Base-by-base conservation (phyloP, 1,140 invertebrate species). In the Drosophila paulistorum region DNA sequence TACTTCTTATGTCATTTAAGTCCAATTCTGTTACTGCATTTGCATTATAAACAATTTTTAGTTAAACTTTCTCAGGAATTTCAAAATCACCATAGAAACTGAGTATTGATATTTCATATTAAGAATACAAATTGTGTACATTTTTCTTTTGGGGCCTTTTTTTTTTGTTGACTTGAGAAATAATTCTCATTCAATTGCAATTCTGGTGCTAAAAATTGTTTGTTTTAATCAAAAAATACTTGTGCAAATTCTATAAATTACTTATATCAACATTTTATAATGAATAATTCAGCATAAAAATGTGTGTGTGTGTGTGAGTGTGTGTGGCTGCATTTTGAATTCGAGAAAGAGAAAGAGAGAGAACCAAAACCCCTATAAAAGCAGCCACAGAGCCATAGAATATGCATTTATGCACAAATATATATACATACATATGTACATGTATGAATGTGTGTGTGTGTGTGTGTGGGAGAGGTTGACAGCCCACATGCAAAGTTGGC, bases 191-290 rank as follows among this genome's bases (percentile, higher is more conserved):
- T 71, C 10, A 11, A 58, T 58, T 66, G 41, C 55, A 10, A 10
- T 59, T 59, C 57, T 37, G 17, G 57, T 59, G 57, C n/a, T 37
- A 37, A 59, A 59, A 11, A 59, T 59, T 35, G 33, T 37, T 67
- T 48, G 14, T 62, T 48, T 51, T 65, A 65, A 26, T 30, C 54
- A 6, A 74, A 62, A 78, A 75, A 76, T 69, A 59, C 70, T 65
- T 58, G 51, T 60, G 58, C 59, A 71, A 82, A 87, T 86, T 69
- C 59, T 71, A 83, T 79, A 87, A 87, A 86, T 86, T 69, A 68
- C 79, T 51, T 64, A 74, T 58, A 79, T 70, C 65, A 80, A 83
- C 72, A 73, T 77, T 83, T 87, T 77, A 69, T 83, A 69, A 80
- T 86, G 42, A 79, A 87, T 83, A 71, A 77, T 82, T 82, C 23